A percentile compares a stretch with the other conserved stretches of the same genome.
Evolutionary conservation across 2,888 invertebrate species (phyloP).

Genomic region (Volucella zonaria): DNA sequence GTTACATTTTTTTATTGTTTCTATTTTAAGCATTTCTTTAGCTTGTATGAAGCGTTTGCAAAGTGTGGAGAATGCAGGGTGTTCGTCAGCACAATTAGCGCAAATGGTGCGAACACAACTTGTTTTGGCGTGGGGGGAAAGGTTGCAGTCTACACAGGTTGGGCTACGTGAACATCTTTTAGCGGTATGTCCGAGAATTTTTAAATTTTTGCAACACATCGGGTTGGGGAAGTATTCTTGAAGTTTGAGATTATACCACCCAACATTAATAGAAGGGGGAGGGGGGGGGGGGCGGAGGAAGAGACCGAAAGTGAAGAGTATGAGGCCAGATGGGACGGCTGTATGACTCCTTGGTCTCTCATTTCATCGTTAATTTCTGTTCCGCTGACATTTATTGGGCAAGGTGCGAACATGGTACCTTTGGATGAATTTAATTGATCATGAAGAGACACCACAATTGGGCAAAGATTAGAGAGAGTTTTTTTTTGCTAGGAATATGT

Average conservation of each 20-base stretch:
- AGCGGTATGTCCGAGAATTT: too few species aligned
- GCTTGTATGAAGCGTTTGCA: too few species aligned
- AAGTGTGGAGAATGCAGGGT: conserved; percentile 1
- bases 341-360: conserved; percentile 21
- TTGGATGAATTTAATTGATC: conserved; percentile 1
- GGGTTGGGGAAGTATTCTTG: too few species aligned
- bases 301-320: too few species aligned
- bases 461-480: not conserved
- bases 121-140: not conserved
- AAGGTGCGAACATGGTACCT: conserved; percentile 21
- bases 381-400: conserved; percentile 11
- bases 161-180: too few species aligned
- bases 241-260: too few species aligned
- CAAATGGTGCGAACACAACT: conserved; percentile 4
- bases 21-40: too few species aligned
- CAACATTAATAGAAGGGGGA: too few species aligned
- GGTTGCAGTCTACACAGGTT: not conserved
- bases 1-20: too few species aligned
- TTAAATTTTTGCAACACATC: too few species aligned
- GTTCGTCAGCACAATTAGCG: conserved; percentile 7
- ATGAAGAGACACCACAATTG: not conserved
- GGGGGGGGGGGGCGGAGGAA: too few species aligned
- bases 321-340: too few species aligned
- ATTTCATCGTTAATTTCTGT: conserved; percentile 28
- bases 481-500: not conserved